phyloP scores from a whole-genome alignment of 2,797 vertebrate genomes.

The Phaenicophaeus curvirostris region DNA sequence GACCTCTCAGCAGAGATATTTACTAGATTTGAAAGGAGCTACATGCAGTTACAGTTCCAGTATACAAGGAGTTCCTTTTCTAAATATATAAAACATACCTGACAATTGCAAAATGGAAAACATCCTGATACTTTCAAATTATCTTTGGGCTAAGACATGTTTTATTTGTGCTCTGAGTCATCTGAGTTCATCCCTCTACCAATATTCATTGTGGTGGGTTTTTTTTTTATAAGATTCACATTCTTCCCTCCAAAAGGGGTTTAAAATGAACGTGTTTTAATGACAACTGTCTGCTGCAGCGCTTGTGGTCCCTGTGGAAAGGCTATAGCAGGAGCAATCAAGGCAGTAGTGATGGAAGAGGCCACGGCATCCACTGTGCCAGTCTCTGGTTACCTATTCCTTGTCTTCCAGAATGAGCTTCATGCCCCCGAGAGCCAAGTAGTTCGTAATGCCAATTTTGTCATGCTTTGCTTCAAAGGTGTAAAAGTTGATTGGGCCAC shows the following conservation, averaged over 20 bases:
- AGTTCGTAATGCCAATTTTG: background rate
- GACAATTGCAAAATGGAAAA: background rate
- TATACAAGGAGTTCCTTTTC: background rate
- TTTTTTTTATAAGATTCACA: background rate
- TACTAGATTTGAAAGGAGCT: background rate
- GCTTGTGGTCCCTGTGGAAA: background rate
- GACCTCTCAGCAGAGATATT: background rate
- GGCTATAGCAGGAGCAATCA: background rate
- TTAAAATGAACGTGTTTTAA: background rate
- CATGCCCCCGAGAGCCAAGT: background rate
- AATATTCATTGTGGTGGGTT: background rate
- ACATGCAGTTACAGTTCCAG: background rate
- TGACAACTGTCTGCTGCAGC: background rate
- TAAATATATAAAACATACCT: background rate
- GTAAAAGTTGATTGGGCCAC: background rate
- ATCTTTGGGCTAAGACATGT: background rate
- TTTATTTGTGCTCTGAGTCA: conserved; percentile 19
- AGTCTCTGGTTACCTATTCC: background rate
- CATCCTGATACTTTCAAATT: background rate
- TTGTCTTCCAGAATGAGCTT: background rate
- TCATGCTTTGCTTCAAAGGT: background rate
- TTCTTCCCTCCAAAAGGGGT: background rate
- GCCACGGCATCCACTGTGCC: background rate
- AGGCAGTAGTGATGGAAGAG: background rate
- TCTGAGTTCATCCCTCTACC: background rate